A percentile compares a stretch with the other conserved stretches of the same genome.
Evolutionary conservation across 2,113 vertebrate species (phyloP).

Genomic region (Edolisoma coerulescens): DNA sequence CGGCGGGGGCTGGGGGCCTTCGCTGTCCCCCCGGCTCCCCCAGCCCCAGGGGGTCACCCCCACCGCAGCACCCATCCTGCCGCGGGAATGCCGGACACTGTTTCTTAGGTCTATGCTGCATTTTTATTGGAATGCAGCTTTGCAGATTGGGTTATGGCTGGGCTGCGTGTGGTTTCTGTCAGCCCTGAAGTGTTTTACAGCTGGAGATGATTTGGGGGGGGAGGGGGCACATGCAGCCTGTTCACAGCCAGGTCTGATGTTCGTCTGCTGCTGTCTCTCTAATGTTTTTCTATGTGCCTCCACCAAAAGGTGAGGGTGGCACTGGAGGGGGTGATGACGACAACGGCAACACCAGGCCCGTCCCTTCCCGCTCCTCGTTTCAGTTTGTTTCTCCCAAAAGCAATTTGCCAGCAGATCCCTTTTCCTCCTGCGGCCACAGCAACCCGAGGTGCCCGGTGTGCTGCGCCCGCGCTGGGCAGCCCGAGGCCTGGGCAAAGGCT

Average conservation of each 20-base stretch:
- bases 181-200: slow-evolving; percentile 51
- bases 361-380: background rate
- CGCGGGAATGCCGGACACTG: background rate
- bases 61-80: background rate
- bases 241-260: slow-evolving; percentile 21
- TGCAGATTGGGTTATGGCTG: slow-evolving; percentile 1
- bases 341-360: background rate
- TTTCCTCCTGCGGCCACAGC: background rate
- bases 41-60: background rate
- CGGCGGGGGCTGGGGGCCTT: background rate
- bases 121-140: slow-evolving; percentile 49
- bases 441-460: fast-evolving
- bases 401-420: background rate
- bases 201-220: slow-evolving; percentile 20
- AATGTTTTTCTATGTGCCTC: background rate
- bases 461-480: background rate
- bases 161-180: slow-evolving; percentile 40
- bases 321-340: background rate
- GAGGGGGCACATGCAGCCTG: background rate
- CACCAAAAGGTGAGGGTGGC: background rate
- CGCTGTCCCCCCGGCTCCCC: background rate
- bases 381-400: background rate
- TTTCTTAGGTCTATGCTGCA: background rate
- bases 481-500: background rate
- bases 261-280: background rate